These are phyloP conservation scores for Geopemphigus sp. DNA, from an alignment of 1,140 invertebrate species.

Conservation along the genomic window DNA sequence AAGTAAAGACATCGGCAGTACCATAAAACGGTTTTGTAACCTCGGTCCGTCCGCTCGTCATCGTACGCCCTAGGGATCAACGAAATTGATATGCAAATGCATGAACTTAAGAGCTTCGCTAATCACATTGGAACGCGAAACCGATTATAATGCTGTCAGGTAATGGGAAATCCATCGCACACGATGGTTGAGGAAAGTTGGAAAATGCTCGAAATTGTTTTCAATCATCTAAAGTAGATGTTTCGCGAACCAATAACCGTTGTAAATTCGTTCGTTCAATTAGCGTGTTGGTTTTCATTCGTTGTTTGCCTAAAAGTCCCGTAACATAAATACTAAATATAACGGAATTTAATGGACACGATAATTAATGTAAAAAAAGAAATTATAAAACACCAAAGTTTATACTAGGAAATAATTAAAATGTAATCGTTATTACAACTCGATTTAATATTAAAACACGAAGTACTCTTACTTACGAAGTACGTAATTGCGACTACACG, in stretches of 20 bases:
- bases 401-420: too few relatives aligned
- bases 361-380: too few relatives aligned
- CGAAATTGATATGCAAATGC: slow-evolving; percentile 38
- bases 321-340: too few relatives aligned
- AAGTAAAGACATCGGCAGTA: too few relatives aligned
- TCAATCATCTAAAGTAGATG: neutral
- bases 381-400: too few relatives aligned
- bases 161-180: neutral
- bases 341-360: too few relatives aligned
- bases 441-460: too few relatives aligned
- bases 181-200: neutral
- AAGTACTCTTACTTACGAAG: too few relatives aligned
- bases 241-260: neutral
- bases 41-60: neutral
- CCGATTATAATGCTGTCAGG: slow-evolving; percentile 9
- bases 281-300: too few relatives aligned
- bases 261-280: neutral
- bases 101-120: slow-evolving; percentile 16
- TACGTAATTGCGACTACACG: too few relatives aligned
- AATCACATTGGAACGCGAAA: slow-evolving; percentile 34
- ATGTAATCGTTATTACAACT: too few relatives aligned
- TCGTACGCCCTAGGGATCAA: neutral
- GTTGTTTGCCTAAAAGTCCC: too few relatives aligned
- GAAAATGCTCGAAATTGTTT: neutral
- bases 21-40: neutral